phyloP scores from a whole-genome alignment of 2,888 invertebrate species.

The Pammene fasciana region DNA sequence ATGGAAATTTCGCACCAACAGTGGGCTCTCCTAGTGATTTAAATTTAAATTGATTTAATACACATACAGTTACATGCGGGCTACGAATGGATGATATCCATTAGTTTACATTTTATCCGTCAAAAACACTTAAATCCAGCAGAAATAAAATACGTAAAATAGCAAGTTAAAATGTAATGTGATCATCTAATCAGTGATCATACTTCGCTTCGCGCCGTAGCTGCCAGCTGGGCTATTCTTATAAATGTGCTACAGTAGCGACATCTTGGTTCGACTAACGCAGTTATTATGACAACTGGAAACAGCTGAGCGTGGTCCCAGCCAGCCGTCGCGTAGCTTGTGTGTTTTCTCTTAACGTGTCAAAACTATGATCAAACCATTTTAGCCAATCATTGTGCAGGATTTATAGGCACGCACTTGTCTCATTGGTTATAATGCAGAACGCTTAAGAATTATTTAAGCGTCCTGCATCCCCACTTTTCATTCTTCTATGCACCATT shows the following conservation, averaged over 20 bases:
- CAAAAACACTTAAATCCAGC: too few species aligned
- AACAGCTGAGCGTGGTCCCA: constrained; percentile 39
- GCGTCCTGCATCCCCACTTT: constrained; percentile 38
- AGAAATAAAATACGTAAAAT: too few species aligned
- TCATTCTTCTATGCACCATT: constrained; percentile 64
- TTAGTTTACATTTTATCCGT: too few species aligned
- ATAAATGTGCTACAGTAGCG: constrained; percentile 4
- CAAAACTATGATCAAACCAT: constrained; percentile 4
- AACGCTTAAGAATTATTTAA: constrained; percentile 19
- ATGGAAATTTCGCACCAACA: too few species aligned
- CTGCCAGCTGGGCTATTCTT: too few species aligned
- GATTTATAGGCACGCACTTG: constrained; percentile 11
- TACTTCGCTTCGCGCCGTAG: too few species aligned
- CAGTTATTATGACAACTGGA: constrained; percentile 34
- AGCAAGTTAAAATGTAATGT: too few species aligned
- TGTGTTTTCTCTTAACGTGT: constrained; percentile 26
- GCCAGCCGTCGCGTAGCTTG: constrained; percentile 36
- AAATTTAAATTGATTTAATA: too few species aligned
- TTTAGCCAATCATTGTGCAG: constrained; percentile 24
- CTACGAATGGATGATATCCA: too few species aligned
- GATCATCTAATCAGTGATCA: too few species aligned
- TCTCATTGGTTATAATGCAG: constrained; percentile 20
- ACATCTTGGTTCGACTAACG: constrained; percentile 19
- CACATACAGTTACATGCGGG: too few species aligned
- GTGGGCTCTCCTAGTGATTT: too few species aligned